Evolutionary conservation across 2,113 vertebrate species (phyloP), one percentile per base, ranked within the genome.

Genomic region (Hypocryptadius cinnamomeus): DNA sequence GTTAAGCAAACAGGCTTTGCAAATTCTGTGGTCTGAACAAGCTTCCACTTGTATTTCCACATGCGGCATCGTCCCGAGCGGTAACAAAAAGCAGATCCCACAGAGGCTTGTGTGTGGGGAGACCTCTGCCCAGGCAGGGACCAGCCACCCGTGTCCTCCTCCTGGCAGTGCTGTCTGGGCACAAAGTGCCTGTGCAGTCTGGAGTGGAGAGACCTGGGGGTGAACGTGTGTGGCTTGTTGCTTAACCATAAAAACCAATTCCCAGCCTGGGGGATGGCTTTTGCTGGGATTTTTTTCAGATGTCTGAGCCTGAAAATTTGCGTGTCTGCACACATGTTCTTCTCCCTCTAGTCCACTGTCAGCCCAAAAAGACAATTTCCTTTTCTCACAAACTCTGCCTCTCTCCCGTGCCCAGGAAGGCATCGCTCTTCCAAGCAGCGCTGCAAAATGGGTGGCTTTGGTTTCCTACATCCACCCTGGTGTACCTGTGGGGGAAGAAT

Each of bases 31-130:
- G 76, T 93, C 59, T 72, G 79, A 93, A 15, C 79, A 88, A 85
- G 89, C 86, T 96, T 85, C 79, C 83, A 93, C 89, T 93, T 92
- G 83, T 31, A 53, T 93, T 93, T 83, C 79, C 68, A 73, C 59
- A 57, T 11, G 39, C 0, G 0, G 68, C 86, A 21, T n/a, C 4
- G 0, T 88, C 86, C 72, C 0, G 2, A 85, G 63, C 63, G 50
- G 50, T 86, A 70, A 88, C 35, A 14, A 30, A 80, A 77, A 92
- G 71, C 82, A 91, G 87, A 85, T 61, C 79, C 81, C 22, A 9
- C 42, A 63, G 82, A 59, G 68, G 71, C 23, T 66, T 2, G 9
- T 0, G 2, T 60, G 66, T 70, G 68, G 85, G 68, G 25, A 85
- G 79, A 65, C 28, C 66, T 89, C 71, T 79, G 54, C 54, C 74